These are phyloP conservation scores for Phthorimaea operculella DNA, from an alignment of 1,140 invertebrate species.

Conservation along the genomic window DNA sequence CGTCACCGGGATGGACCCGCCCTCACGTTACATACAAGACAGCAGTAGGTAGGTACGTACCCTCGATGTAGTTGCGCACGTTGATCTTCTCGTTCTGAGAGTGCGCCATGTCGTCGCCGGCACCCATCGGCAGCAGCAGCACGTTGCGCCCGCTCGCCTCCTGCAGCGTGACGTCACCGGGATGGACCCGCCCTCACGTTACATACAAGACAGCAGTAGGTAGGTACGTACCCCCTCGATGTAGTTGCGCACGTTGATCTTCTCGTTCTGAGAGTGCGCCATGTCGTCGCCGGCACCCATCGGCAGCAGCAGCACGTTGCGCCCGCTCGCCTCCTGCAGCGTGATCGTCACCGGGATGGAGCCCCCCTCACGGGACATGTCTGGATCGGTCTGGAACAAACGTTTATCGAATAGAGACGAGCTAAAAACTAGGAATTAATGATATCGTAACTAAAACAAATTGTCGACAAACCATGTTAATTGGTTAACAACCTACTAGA, in stretches of 20 bases:
- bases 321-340: conserved; percentile 88
- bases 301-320: conserved; percentile 93
- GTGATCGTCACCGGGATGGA: conserved; percentile 96
- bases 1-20: conserved; percentile 96
- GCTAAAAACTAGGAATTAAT: too few species aligned
- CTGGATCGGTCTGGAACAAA: conserved; percentile 75
- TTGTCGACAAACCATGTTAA: too few species aligned
- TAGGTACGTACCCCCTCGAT: conserved; percentile 86
- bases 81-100: conserved; percentile 98
- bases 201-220: too few species aligned
- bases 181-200: conserved; percentile 95
- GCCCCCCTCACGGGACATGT: conserved; percentile 95
- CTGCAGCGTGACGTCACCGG: conserved; percentile 93
- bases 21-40: conserved; percentile 94
- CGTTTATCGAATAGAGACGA: not conserved
- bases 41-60: too few species aligned
- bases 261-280: conserved; percentile 98
- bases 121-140: conserved; percentile 90
- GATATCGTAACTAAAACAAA: too few species aligned
- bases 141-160: conserved; percentile 94
- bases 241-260: conserved; percentile 92
- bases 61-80: conserved; percentile 92
- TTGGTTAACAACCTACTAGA: too few species aligned
- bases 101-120: conserved; percentile 96
- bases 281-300: conserved; percentile 95